These are phyloP conservation scores for Archips crataeganus DNA, from an alignment of 2,888 invertebrate species.

Conservation along the genomic window DNA sequence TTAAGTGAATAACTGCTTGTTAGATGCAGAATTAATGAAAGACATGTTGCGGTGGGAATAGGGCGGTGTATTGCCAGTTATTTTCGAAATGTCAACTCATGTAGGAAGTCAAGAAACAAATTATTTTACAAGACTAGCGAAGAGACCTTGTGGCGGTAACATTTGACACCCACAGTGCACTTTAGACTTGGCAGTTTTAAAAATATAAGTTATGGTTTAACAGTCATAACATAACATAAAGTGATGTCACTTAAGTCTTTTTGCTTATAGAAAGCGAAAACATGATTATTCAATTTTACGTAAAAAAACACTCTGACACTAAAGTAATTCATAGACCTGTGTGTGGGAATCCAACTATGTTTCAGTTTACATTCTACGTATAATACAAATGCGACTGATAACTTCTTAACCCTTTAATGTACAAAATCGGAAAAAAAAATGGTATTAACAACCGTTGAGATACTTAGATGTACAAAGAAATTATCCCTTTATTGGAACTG, in stretches of 20 bases:
- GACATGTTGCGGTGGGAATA: constrained; percentile 10
- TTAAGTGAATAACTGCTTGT: constrained; percentile 38
- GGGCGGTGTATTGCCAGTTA: background rate
- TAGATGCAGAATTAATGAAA: constrained; percentile 23
- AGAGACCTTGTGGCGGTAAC: constrained; percentile 30
- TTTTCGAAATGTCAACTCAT: constrained; percentile 31
- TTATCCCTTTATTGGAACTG: too few relatives aligned
- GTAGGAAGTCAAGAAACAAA: constrained; percentile 35
- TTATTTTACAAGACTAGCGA: constrained; percentile 26
- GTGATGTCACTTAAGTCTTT: constrained; percentile 8
- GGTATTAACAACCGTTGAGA: too few relatives aligned
- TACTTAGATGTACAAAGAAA: too few relatives aligned
- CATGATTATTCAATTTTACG: background rate
- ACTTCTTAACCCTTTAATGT: too few relatives aligned
- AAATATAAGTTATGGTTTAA: constrained; percentile 31
- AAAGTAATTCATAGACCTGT: too few relatives aligned
- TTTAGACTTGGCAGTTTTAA: constrained; percentile 29
- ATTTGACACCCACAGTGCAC: constrained; percentile 42
- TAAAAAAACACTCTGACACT: too few relatives aligned
- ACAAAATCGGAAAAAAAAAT: too few relatives aligned
- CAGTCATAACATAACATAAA: constrained; percentile 2
- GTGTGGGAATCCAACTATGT: too few relatives aligned
- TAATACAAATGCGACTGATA: too few relatives aligned
- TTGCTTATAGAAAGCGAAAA: constrained; percentile 28
- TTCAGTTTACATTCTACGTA: too few relatives aligned